Conservation (phyloP, 2,113 vertebrate genomes). For the Bubo scandiacus region DNA sequence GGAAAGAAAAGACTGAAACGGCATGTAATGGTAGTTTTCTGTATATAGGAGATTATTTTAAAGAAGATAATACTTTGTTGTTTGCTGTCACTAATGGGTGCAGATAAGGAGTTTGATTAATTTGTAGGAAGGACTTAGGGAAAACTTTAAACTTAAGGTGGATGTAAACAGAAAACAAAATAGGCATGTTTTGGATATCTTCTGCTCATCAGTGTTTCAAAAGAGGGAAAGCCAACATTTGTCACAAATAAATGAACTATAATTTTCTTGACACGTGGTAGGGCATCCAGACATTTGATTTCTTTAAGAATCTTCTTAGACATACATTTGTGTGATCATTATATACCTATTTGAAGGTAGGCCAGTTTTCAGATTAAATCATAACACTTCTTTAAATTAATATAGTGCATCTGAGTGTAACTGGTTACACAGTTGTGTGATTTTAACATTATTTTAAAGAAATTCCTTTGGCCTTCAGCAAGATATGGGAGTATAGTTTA, state of each 20-base stretch:
- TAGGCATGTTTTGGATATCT: background rate
- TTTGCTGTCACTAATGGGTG: background rate
- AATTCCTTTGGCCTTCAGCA: background rate
- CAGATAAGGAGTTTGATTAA: background rate
- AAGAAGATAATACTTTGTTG: background rate
- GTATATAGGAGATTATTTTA: background rate
- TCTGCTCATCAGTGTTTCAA: background rate
- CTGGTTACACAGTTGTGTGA: background rate
- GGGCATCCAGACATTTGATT: background rate
- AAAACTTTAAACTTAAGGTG: background rate
- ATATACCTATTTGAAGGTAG: background rate
- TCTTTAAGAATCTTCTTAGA: background rate
- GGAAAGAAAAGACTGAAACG: background rate
- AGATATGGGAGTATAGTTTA: accelerated
- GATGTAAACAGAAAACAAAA: background rate
- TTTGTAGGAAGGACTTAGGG: background rate
- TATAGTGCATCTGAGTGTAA: background rate
- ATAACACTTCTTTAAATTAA: background rate
- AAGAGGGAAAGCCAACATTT: background rate
- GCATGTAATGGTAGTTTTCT: background rate
- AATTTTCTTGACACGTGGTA: background rate
- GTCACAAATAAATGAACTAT: background rate
- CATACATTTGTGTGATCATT: background rate
- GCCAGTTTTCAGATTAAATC: conserved; percentile 1
- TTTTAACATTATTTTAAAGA: background rate